phyloP scores from a whole-genome alignment of 1,140 invertebrate genomes.

The Oncopodura yosiiana region DNA sequence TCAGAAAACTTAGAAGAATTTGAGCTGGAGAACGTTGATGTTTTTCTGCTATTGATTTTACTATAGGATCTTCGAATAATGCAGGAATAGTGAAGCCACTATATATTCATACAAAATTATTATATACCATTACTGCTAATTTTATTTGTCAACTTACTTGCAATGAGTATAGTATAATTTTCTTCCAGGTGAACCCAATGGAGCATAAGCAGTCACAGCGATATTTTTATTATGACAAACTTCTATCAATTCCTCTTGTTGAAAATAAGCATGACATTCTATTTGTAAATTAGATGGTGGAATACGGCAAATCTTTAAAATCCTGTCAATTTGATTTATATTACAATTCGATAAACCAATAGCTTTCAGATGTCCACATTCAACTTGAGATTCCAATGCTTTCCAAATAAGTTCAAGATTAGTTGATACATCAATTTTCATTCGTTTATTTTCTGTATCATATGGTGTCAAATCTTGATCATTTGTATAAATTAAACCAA shows the following conservation, averaged over 20 bases:
- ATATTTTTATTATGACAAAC: slow-evolving; percentile 41
- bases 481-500: slow-evolving; percentile 40
- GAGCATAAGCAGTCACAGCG: slow-evolving; percentile 68
- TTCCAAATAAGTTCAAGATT: slow-evolving; percentile 53
- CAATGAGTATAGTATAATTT: not conserved
- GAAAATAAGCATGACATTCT: slow-evolving; percentile 41
- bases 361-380: slow-evolving; percentile 46
- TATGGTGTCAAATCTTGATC: slow-evolving; percentile 7
- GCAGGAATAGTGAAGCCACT: slow-evolving; percentile 26
- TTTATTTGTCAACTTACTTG: too few species aligned
- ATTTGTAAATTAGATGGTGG: slow-evolving; percentile 19
- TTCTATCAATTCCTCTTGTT: slow-evolving; percentile 41
- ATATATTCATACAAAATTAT: slow-evolving; percentile 1
- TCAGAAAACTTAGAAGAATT: slow-evolving; percentile 41
- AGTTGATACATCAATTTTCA: slow-evolving; percentile 43
- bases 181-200: slow-evolving; percentile 62
- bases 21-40: slow-evolving; percentile 40
- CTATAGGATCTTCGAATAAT: slow-evolving; percentile 38
- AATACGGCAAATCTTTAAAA: slow-evolving; percentile 32
- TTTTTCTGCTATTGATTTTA: slow-evolving; percentile 37
- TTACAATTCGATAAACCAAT: slow-evolving; percentile 49
- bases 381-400: slow-evolving; percentile 40
- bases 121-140: too few species aligned
- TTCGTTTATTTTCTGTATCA: not conserved
- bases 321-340: slow-evolving; percentile 41